phyloP scores from a whole-genome alignment of 2,888 invertebrate genomes.

The Stegana nigrithorax region DNA sequence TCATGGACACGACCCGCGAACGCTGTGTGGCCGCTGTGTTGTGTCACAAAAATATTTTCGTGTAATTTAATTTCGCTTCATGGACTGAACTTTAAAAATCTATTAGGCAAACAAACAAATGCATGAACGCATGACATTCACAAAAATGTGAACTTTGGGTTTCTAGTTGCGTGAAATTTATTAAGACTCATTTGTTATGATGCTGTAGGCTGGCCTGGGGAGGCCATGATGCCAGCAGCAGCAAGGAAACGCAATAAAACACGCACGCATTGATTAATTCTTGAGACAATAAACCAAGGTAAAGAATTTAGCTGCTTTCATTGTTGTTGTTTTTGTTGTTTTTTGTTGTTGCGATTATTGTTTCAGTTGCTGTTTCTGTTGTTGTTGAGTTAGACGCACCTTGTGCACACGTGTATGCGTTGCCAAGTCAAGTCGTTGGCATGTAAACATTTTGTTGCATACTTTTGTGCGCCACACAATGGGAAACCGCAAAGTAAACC shows the following conservation, averaged over 20 bases:
- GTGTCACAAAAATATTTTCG: conserved; percentile 36
- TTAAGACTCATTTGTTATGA: conserved; percentile 34
- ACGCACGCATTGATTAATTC: conserved; percentile 53
- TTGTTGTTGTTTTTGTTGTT: not conserved
- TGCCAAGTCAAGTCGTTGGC: no score
- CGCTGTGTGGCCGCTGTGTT: no score
- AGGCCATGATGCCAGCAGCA: not conserved
- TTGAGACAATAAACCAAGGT: conserved; percentile 49
- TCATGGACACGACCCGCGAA: no score
- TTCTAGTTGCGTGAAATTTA: no score
- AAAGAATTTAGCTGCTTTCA: not conserved
- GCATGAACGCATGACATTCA: conserved; percentile 25
- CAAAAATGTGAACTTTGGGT: no score
- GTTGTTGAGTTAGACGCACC: no score
- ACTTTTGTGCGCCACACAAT: conserved; percentile 5
- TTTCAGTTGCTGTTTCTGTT: no score
- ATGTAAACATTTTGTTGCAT: conserved; percentile 7
- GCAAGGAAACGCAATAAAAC: conserved; percentile 8
- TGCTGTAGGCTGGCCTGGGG: no score
- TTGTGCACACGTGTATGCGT: no score
- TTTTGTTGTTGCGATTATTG: no score
- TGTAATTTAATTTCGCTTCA: conserved; percentile 55
- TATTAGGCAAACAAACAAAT: conserved; percentile 32
- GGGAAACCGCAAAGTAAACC: no score
- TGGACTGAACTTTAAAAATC: conserved; percentile 29